phyloP scores from a whole-genome alignment of 1,140 invertebrate genomes.

The Matsumurasca onukii region DNA sequence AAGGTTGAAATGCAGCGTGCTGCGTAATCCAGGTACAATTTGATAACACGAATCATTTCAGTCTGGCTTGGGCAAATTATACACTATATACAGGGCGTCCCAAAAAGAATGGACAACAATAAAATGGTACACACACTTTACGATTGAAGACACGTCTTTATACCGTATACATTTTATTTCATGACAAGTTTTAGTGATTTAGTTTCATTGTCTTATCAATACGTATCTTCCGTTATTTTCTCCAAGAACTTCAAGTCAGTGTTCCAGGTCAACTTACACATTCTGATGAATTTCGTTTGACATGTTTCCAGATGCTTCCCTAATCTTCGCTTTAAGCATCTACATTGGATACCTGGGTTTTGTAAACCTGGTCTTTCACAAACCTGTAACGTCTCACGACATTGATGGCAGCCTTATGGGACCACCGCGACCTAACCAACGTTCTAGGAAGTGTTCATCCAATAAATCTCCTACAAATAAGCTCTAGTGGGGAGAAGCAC shows the following conservation, averaged over 20 bases:
- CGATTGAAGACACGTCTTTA: not conserved
- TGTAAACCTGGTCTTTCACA: too few species aligned
- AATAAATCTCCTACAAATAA: conserved; percentile 38
- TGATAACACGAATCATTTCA: too few species aligned
- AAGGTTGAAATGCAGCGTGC: too few species aligned
- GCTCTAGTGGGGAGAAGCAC: conserved; percentile 37
- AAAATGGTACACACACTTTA: conserved; percentile 3
- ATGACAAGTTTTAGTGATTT: not conserved
- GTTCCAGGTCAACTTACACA: conserved; percentile 1
- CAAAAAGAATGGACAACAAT: conserved; percentile 9
- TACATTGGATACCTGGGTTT: conserved; percentile 21
- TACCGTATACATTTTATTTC: not conserved
- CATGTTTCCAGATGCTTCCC: conserved; percentile 24
- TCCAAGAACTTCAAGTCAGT: conserved; percentile 17
- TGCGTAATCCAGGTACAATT: too few species aligned
- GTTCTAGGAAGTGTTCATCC: conserved; percentile 41
- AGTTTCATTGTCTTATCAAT: conserved; percentile 14
- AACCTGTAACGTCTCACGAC: conserved; percentile 49
- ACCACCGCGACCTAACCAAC: conserved; percentile 48
- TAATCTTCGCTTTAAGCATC: conserved; percentile 31
- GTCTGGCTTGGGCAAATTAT: too few species aligned
- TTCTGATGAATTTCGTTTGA: conserved; percentile 12
- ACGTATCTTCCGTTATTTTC: not conserved
- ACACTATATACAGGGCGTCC: conserved; percentile 10
- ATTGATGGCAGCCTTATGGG: conserved; percentile 47